Percentiles rank a stretch among this genome's conserved stretches.
phyloP scores from a whole-genome alignment of 2,797 vertebrate genomes.

The Pterois miles region DNA sequence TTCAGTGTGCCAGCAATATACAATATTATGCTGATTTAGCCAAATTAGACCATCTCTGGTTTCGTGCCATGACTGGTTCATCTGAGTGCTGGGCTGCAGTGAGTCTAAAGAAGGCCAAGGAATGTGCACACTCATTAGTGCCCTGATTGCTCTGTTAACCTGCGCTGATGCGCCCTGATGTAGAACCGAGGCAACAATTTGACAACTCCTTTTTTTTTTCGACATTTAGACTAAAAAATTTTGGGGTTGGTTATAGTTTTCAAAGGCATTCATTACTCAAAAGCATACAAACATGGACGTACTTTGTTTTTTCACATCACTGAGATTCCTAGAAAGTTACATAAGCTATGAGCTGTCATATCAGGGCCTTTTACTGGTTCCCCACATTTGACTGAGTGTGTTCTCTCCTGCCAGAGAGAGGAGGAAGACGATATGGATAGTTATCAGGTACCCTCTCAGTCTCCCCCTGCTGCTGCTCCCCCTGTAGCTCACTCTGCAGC shows the following conservation, averaged over 20 bases:
- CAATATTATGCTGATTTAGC: constrained; percentile 40
- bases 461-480: constrained; percentile 79
- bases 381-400: constrained; percentile 88
- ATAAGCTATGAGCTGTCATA: constrained; percentile 23
- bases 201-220: neutral
- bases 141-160: constrained; percentile 13
- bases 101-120: constrained; percentile 24
- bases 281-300: neutral
- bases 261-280: neutral
- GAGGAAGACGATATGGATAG: constrained; percentile 99
- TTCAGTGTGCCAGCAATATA: constrained; percentile 17
- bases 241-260: neutral
- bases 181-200: neutral
- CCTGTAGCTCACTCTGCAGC: constrained; percentile 80
- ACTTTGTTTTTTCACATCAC: neutral
- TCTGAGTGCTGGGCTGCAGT: constrained; percentile 45
- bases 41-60: constrained; percentile 25
- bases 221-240: neutral
- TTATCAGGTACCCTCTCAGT: constrained; percentile 95
- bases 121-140: constrained; percentile 41
- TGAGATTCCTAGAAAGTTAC: constrained; percentile 4
- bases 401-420: constrained; percentile 97
- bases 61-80: constrained; percentile 32
- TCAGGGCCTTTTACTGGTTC: constrained; percentile 40
- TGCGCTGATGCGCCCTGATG: constrained; percentile 9